Conservation (phyloP, 2,113 vertebrate species). For the Bubo scandiacus region DNA sequence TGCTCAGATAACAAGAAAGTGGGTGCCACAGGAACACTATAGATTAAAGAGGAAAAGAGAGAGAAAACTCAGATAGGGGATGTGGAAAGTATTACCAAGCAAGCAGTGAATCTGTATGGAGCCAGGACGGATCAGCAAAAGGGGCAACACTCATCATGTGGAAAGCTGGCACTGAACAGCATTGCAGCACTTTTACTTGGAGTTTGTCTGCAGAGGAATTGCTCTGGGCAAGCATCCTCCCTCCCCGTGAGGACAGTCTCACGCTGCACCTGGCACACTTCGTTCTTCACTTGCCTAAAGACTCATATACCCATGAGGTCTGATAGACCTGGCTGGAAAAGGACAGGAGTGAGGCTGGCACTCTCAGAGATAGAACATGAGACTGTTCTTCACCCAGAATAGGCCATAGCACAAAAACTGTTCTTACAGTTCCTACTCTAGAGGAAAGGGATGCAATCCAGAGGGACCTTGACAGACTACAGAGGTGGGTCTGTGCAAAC, state of each 20-base stretch:
- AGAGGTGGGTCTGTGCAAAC: rapidly evolving
- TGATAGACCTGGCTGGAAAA: background rate
- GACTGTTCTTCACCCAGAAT: background rate
- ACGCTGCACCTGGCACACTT: background rate
- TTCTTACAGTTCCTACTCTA: background rate
- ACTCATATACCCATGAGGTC: background rate
- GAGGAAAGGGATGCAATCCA: background rate
- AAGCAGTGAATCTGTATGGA: background rate
- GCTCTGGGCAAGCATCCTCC: background rate
- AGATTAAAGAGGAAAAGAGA: background rate
- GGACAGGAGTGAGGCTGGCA: background rate
- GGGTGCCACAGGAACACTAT: background rate
- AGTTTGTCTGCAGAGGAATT: background rate
- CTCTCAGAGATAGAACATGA: background rate
- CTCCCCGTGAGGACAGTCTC: rapidly evolving
- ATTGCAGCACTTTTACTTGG: background rate
- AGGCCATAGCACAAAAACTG: background rate
- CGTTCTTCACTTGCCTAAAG: background rate
- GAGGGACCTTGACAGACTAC: background rate
- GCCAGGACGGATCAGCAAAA: background rate
- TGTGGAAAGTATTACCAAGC: rapidly evolving
- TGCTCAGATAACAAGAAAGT: background rate
- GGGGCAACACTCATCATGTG: background rate
- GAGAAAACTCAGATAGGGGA: background rate
- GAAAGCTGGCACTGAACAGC: background rate